These are phyloP conservation scores for Mesorhabditis belari DNA, from an alignment of 2,888 invertebrate genomes.

Conservation along the genomic window DNA sequence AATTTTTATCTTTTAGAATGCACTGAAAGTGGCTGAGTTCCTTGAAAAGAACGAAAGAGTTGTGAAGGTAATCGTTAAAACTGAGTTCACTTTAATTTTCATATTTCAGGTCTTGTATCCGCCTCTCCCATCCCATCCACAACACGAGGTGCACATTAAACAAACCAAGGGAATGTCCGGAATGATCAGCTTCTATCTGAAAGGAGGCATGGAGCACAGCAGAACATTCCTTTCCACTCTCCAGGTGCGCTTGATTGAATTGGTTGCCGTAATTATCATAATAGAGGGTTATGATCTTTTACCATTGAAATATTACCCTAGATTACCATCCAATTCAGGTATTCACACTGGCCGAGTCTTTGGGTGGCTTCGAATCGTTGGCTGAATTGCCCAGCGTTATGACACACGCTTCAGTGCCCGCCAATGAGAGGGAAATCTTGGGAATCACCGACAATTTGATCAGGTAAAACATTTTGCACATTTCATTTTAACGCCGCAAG, in stretches of 20 bases:
- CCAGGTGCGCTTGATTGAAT: conserved; percentile 57
- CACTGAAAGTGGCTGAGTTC: conserved; percentile 72
- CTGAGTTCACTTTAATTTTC: neutral
- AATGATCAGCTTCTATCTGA: conserved; percentile 79
- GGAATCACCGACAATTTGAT: conserved; percentile 79
- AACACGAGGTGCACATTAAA: conserved; percentile 70
- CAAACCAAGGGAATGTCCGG: conserved; percentile 82
- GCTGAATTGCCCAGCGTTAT: conserved; percentile 83
- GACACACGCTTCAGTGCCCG: conserved; percentile 88
- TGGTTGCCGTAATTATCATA: neutral
- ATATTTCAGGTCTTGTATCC: conserved; percentile 42
- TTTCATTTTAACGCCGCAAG: too few relatives aligned
- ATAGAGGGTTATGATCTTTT: too few relatives aligned
- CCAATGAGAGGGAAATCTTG: conserved; percentile 66
- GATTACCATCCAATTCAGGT: too few relatives aligned
- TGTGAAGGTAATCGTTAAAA: conserved; percentile 62
- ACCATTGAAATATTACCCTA: too few relatives aligned
- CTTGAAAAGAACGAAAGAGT: conserved; percentile 73
- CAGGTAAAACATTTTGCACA: neutral
- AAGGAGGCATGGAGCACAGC: conserved; percentile 70
- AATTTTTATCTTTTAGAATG: too few relatives aligned
- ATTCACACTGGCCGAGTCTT: conserved; percentile 81
- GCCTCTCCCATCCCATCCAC: conserved; percentile 77
- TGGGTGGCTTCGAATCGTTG: conserved; percentile 89
- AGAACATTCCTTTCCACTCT: conserved; percentile 68